Evolutionary conservation across 2,888 invertebrate species (phyloP).

Genomic region (Cephus pygmeus): DNA sequence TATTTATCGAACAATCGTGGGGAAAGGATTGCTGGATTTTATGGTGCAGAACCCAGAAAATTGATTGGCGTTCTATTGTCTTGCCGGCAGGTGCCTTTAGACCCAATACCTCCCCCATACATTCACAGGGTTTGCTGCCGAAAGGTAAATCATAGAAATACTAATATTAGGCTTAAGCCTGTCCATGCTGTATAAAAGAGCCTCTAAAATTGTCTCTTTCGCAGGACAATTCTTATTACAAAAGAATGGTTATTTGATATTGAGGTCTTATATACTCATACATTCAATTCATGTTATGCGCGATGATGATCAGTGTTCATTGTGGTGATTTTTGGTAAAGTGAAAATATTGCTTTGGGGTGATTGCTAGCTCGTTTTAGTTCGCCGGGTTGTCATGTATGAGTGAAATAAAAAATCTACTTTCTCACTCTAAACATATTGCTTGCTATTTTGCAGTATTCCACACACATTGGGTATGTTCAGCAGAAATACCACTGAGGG

Average conservation of each 20-base stretch:
- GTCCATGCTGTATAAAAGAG: background rate
- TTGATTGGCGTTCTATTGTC: conserved; percentile 59
- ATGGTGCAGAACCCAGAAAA: conserved; percentile 28
- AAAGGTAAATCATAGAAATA: conserved; percentile 69
- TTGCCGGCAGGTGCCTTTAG: conserved; percentile 65
- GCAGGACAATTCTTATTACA: background rate
- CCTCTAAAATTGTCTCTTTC: background rate
- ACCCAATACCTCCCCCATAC: conserved; percentile 61
- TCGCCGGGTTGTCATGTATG: background rate
- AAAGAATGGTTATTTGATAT: background rate
- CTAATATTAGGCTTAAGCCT: conserved; percentile 43
- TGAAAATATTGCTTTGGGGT: background rate
- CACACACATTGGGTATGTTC: too few species aligned
- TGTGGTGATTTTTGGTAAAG: background rate
- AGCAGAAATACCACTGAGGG: too few species aligned
- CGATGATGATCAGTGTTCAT: background rate
- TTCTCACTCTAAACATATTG: background rate
- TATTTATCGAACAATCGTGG: background rate
- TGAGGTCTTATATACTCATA: background rate
- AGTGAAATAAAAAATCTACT: background rate
- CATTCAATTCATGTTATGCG: background rate
- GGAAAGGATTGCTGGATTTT: conserved; percentile 14
- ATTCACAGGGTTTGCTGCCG: conserved; percentile 71
- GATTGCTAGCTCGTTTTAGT: background rate
- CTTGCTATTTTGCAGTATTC: background rate